These are phyloP conservation scores for Teleogryllus occipitalis DNA, from an alignment of 1,140 invertebrate species.

Conservation along the genomic window DNA sequence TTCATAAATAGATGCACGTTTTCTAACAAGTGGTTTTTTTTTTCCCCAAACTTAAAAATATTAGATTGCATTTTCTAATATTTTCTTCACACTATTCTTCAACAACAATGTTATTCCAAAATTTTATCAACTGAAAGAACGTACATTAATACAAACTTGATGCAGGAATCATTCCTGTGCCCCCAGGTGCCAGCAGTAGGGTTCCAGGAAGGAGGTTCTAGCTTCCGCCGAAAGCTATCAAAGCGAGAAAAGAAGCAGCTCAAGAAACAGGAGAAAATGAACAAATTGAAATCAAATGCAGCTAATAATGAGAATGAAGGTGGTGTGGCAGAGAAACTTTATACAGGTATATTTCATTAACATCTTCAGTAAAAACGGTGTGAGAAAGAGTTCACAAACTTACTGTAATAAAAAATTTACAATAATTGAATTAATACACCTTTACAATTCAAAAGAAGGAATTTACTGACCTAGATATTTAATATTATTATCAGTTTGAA, in stretches of 20 bases:
- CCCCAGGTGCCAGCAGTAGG: slow-evolving; percentile 44
- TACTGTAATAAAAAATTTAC: too few species aligned
- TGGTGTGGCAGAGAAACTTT: slow-evolving; percentile 84
- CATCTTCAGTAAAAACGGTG: neutral
- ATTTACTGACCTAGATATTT: too few species aligned
- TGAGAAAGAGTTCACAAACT: too few species aligned
- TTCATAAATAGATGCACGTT: neutral
- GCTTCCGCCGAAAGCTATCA: slow-evolving; percentile 86
- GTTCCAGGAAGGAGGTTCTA: slow-evolving; percentile 50
- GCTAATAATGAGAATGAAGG: slow-evolving; percentile 51
- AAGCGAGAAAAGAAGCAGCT: slow-evolving; percentile 97
- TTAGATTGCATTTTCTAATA: neutral
- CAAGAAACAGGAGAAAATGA: slow-evolving; percentile 93
- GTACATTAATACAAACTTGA: neutral
- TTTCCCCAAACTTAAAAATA: neutral
- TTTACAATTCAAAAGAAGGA: too few species aligned
- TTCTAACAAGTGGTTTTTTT: neutral
- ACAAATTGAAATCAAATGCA: slow-evolving; percentile 58
- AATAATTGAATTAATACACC: too few species aligned
- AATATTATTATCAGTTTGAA: too few species aligned
- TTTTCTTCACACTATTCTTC: neutral
- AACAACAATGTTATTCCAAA: too few species aligned
- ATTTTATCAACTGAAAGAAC: neutral
- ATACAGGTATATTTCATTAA: slow-evolving; percentile 54
- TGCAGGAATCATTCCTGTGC: neutral